phyloP scores from a whole-genome alignment of 2,113 vertebrate species.

The Uropsilus gracilis region DNA sequence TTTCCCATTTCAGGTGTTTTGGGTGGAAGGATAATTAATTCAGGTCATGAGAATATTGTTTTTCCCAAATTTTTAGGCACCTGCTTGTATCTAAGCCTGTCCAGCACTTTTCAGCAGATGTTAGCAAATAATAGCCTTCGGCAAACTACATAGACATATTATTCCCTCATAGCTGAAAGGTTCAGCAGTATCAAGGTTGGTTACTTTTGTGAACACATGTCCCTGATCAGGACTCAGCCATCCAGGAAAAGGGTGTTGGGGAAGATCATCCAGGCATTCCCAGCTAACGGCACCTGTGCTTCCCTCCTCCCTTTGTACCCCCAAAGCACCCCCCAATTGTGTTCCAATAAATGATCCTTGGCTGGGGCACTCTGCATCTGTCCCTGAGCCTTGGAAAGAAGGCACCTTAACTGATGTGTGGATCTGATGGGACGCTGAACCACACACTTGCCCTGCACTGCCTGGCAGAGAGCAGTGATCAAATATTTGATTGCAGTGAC shows the following conservation, averaged over 20 bases:
- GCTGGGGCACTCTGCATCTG: not conserved
- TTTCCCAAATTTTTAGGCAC: not conserved
- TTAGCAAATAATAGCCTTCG: not conserved
- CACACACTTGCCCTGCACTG: not conserved
- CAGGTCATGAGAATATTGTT: no score
- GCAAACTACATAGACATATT: not conserved
- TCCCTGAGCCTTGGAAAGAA: not conserved
- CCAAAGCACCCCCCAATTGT: not conserved
- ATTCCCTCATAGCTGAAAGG: not conserved
- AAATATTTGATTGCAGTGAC: not conserved
- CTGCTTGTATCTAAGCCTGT: not conserved
- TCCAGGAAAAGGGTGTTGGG: fast-evolving
- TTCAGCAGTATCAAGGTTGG: not conserved
- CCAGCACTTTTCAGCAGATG: not conserved
- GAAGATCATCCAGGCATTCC: not conserved
- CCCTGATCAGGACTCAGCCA: not conserved
- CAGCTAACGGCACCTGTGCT: not conserved
- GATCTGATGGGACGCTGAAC: not conserved
- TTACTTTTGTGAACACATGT: not conserved
- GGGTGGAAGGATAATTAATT: not conserved
- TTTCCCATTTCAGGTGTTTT: not conserved
- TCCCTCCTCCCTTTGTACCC: not conserved
- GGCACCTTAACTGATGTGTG: not conserved
- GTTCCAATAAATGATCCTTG: not conserved
- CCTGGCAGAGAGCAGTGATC: not conserved